Evolutionary conservation across 1,140 invertebrate species (phyloP).

Genomic region (Heterodera carotae): DNA sequence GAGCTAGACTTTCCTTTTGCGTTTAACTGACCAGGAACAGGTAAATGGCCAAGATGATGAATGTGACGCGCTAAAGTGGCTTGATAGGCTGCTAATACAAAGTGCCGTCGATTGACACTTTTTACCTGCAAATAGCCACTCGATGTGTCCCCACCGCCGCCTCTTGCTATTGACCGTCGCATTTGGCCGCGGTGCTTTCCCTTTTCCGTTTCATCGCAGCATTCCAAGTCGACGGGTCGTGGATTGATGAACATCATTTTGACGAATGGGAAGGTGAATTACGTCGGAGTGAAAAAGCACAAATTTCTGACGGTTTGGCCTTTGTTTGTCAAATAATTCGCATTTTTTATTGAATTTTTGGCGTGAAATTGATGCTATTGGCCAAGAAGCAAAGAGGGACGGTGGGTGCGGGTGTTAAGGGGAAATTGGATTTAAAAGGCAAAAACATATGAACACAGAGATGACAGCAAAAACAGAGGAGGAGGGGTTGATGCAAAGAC

Average conservation of each 20-base stretch:
- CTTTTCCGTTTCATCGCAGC: constrained; percentile 17
- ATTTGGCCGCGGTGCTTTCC: constrained; percentile 15
- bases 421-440: neutral
- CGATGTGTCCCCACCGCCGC: neutral
- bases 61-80: constrained; percentile 19
- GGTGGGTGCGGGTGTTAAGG: too few species aligned
- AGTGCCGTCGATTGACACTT: neutral
- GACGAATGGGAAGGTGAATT: neutral
- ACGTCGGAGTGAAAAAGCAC: neutral
- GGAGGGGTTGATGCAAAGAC: too few species aligned
- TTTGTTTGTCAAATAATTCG: neutral
- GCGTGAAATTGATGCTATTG: neutral
- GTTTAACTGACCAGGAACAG: constrained; percentile 9
- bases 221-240: constrained; percentile 23
- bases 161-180: neutral
- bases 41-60: constrained; percentile 26
- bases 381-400: neutral
- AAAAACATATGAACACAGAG: neutral
- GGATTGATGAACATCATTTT: constrained; percentile 35
- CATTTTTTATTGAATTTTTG: neutral
- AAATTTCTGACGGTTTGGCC: neutral
- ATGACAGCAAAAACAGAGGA: neutral
- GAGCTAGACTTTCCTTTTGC: too few species aligned
- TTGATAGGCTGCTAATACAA: neutral
- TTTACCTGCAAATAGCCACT: constrained; percentile 25